Percentiles rank a stretch among this genome's conserved stretches.
Conservation (phyloP, 2,888 invertebrate genomes). For the Eupithecia pulchellata region DNA sequence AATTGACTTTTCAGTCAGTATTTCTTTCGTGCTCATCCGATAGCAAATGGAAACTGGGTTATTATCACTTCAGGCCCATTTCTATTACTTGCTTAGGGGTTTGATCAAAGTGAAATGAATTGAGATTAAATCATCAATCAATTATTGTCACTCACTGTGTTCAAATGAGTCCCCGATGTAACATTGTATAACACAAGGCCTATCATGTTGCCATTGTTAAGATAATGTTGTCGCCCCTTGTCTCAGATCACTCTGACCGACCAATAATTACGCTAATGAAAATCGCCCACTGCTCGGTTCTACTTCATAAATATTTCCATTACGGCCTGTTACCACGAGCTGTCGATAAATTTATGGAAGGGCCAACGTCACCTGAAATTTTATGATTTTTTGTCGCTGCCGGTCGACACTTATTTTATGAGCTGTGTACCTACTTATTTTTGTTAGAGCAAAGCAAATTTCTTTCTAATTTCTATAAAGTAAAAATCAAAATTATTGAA, state of each 20-base stretch:
- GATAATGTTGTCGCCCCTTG: conserved; percentile 25
- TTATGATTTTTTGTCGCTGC: conserved; percentile 71
- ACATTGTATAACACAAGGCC: background rate
- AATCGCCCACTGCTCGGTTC: conserved; percentile 69
- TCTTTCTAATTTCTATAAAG: background rate
- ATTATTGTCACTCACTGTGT: background rate
- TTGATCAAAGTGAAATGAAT: background rate
- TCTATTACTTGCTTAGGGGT: background rate
- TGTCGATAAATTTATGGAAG: conserved; percentile 84
- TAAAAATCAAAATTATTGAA: conserved; percentile 1
- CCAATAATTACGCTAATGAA: conserved; percentile 81
- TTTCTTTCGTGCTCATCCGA: background rate
- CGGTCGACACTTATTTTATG: conserved; percentile 70
- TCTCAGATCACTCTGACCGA: conserved; percentile 41
- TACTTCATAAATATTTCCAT: conserved; percentile 83
- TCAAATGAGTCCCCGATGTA: background rate
- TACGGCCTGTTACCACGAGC: conserved; percentile 83
- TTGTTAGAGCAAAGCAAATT: background rate
- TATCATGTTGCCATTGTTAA: background rate
- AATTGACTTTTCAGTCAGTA: conserved; percentile 5
- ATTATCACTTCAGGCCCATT: background rate
- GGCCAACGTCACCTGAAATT: conserved; percentile 82
- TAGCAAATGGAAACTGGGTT: background rate
- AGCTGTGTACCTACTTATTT: conserved; percentile 31
- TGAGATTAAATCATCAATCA: background rate